A percentile compares a stretch with the other conserved stretches of the same genome.
Evolutionary conservation across 2,888 invertebrate genomes (phyloP).

Genomic region (Adineta ricciae): DNA sequence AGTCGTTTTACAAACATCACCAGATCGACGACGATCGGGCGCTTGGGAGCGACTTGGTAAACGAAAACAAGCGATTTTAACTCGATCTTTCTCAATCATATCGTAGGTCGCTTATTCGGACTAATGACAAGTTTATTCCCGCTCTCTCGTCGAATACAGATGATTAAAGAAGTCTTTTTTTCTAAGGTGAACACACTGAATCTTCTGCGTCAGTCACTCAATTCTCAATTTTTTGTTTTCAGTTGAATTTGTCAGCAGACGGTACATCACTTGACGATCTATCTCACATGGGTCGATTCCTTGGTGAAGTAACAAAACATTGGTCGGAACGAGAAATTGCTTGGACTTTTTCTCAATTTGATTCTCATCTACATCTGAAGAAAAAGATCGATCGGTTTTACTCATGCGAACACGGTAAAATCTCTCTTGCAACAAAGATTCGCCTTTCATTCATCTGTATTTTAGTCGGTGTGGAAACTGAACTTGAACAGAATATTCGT

Average conservation of each 20-base stretch:
- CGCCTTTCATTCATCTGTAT: too few species aligned
- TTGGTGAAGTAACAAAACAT: not conserved
- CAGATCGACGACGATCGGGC: not conserved
- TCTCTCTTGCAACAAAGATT: not conserved
- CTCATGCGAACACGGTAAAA: not conserved
- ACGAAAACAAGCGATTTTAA: too few species aligned
- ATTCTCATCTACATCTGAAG: not conserved
- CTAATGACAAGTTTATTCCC: not conserved
- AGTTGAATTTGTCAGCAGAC: not conserved
- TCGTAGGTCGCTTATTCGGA: not conserved
- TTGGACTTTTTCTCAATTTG: not conserved
- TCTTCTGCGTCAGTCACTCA: too few species aligned
- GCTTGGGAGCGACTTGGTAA: not conserved
- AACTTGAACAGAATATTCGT: not conserved
- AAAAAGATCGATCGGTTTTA: conserved; percentile 16
- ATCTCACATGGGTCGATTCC: not conserved
- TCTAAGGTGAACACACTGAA: not conserved
- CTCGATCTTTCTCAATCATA: not conserved
- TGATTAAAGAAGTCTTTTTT: not conserved
- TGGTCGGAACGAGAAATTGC: conserved; percentile 10
- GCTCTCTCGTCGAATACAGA: not conserved
- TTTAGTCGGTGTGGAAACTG: not conserved
- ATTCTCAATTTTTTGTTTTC: too few species aligned
- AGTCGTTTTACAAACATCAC: not conserved
- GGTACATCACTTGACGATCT: not conserved